Conservation (phyloP, 2,113 vertebrate genomes). For the Catharus fuscescens region DNA sequence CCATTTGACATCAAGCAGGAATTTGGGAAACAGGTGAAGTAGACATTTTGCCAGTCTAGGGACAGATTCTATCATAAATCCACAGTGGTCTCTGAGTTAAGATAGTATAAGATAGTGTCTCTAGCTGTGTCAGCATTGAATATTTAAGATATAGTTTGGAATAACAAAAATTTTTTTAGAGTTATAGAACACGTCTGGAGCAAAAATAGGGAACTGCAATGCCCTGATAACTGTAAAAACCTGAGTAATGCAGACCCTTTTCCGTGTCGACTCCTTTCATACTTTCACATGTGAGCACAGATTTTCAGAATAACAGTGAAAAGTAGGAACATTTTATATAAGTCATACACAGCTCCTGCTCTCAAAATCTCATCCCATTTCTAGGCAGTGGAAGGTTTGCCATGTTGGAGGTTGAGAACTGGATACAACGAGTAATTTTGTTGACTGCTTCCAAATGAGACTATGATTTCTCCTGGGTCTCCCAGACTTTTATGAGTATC, state of each 20-base stretch:
- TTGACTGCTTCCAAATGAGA: neutral
- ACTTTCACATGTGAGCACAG: neutral
- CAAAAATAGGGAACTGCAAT: fast-evolving
- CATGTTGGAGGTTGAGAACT: neutral
- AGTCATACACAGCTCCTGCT: neutral
- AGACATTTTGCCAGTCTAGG: neutral
- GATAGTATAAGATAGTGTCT: neutral
- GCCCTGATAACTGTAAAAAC: neutral
- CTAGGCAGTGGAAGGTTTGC: neutral
- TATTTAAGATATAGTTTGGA: neutral
- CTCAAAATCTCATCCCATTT: neutral
- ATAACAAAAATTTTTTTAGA: neutral
- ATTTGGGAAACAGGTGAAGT: neutral
- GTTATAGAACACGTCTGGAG: neutral
- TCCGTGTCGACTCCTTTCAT: neutral
- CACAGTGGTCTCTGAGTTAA: neutral
- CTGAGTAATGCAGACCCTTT: neutral
- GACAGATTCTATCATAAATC: neutral
- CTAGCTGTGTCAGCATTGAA: neutral
- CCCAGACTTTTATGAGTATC: neutral
- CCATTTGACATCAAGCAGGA: neutral
- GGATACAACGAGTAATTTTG: neutral
- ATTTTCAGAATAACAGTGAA: neutral
- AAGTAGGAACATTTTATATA: neutral
- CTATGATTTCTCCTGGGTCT: neutral